These are phyloP conservation scores for Thereuonema tuberculata DNA, from an alignment of 1,140 invertebrate genomes.

Conservation along the genomic window DNA sequence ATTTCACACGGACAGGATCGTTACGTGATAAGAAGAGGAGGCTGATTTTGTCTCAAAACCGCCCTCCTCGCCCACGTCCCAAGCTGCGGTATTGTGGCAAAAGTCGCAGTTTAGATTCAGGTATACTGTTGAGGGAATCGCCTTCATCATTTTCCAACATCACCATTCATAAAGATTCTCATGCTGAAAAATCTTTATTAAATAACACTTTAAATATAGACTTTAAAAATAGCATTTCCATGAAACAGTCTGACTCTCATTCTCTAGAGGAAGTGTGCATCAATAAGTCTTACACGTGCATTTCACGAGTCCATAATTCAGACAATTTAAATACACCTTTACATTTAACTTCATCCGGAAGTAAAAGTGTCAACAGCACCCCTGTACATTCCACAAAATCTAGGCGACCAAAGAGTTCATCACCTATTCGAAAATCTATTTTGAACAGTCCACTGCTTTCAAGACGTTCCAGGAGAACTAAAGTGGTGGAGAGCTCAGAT, in stretches of 20 bases:
- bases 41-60: slow-evolving; percentile 15
- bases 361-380: slow-evolving; percentile 1
- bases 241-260: not conserved
- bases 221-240: not conserved
- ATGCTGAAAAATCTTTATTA: not conserved
- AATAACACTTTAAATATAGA: not conserved
- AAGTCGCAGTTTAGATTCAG: slow-evolving; percentile 62
- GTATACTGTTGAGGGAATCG: slow-evolving; percentile 39
- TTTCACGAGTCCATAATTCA: not conserved
- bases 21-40: slow-evolving; percentile 34
- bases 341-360: not conserved
- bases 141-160: not conserved
- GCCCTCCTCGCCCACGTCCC: slow-evolving; percentile 25
- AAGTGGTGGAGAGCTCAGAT: slow-evolving; percentile 68
- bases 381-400: not conserved
- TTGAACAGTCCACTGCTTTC: slow-evolving; percentile 65
- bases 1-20: slow-evolving; percentile 36
- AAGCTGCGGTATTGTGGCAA: slow-evolving; percentile 60
- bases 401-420: not conserved
- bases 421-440: slow-evolving; percentile 41
- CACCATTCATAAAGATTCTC: not conserved
- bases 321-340: not conserved
- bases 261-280: not conserved
- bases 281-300: not conserved
- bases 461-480: slow-evolving; percentile 52